Base-by-base conservation (phyloP, 1,140 invertebrate species). In the Drosophila erecta region DNA sequence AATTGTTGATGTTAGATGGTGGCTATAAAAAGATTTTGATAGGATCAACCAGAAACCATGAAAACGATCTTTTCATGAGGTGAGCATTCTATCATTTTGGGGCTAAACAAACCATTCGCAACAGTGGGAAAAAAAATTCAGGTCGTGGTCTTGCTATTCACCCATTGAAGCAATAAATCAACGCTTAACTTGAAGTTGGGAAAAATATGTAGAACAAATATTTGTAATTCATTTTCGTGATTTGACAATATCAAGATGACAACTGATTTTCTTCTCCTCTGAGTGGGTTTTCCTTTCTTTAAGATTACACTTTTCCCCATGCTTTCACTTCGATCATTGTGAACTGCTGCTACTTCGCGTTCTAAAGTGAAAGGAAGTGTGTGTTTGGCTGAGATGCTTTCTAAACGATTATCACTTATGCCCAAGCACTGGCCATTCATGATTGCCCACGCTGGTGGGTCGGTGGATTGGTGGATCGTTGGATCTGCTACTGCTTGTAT, bases 321-420 rank as follows among this genome's bases (percentile, higher is more conserved):
- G 78, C 81, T 85, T 86, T 86, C 83, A 78, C 83, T 70, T 15
- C 40, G 14, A 54, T 41, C 22, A 74, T 17, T 24, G 15, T 6
- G 20, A 43, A 40, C 33, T 22, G 8, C 33, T n/a, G 6, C 8
- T 56, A 22, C 64, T 64, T 49, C 41, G 66, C 64, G 81, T 86
- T 86, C 81, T 86, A 64, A 79, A 87, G 81, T 86, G 81, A 86
- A 86, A 86, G 83, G 81, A 79, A 54, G 50, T 35, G 15, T 37
- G 40, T 65, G 41, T 44, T 37, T 7, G 17, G 15, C 30, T 44
- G 74, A 55, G 46, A 58, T 78, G 81, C 81, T 85, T 85, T 85
- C 81, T 70, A 86, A 85, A 81, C 38, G 62, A 76, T 65, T 46
- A 43, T 75, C 72, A 40, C 59, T 69, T 53, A 30, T 46, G 12